Base-by-base conservation (phyloP, 2,888 invertebrate genomes). In the Globia sparganii region DNA sequence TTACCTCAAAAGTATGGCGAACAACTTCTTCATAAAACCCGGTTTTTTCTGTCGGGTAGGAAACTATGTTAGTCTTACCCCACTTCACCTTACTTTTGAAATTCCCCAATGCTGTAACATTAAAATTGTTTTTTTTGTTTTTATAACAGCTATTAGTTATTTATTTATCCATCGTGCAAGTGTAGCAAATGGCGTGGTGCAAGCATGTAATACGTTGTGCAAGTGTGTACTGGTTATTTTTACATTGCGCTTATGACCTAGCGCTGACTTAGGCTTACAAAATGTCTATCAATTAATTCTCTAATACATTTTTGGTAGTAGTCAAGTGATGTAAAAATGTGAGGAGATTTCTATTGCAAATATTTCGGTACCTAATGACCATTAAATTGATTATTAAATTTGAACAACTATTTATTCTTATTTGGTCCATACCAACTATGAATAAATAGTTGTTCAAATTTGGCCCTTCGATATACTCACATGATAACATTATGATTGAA, bases 231-330 rank as follows among this genome's bases (percentile, higher is more conserved):
- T 72, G 53, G 62, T 67, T 81, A 80, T 68, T 82, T 83, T 71
- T 66, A 37, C 28, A 72, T 85, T 82, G 82, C 85, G 79, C 28
- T 73, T 79, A 67, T 65, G 67, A 73, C 72, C 76, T 76, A 76
- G 58, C 77, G 31, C 58, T n/a, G 18, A 84, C 31, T 59, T 80
- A 73, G 64, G 21, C 85, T 86, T 83, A 86, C 86, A 83, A 86
- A 85, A 85, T 76, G 43, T 71, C 68, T 72, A 43, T 66, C 78
- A 74, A 86, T 80, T 70, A 83, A 68, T 77, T 73, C 56, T 80
- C 61, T 62, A 18, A 71, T 49, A 37, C 15, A 76, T 62, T 82
- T 82, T 70, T 77, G 37, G 66, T 31, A 25, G 59, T 8, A 49
- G 11, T 46, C 13, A 6, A 34, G 40, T 72, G 40, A 80, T 65